Base-by-base conservation (phyloP, 2,888 invertebrate genomes). In the Scrobipalpa atriplicella region DNA sequence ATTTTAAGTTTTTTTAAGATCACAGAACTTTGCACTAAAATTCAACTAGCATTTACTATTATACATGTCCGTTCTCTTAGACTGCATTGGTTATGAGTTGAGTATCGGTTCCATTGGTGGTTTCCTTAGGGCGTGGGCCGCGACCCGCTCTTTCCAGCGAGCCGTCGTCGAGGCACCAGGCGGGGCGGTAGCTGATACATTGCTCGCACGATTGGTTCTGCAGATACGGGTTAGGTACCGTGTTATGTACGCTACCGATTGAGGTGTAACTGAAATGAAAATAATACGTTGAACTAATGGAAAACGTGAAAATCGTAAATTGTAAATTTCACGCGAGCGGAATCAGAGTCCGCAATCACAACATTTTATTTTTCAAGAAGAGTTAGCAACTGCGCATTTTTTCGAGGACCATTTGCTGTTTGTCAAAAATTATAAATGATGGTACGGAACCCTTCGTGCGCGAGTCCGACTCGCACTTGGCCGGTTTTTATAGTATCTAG, bases 201-300 rank as follows among this genome's bases (percentile, higher is more conserved):
- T 87, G 94, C 77, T 83, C 85, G 38, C 70, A 77, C 76, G 94
- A 94, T 16, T 84, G 83, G 71, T 87, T 90, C 51, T 92, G 89
- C 67, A 98, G 88, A 47, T 94, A 91, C 0, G 97, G 96, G 92
- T 99, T 98, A 0, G 95, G 96, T 69, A 94, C 85, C 0, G 98
- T 98, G 84, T 98, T 97, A 52, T 94, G 92, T 68, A 94, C 93
- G 81, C 96, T 96, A 63, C 98, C 99, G 75, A 99, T 93, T 38
- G 98, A 99, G 0, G 98, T 98, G 83, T 96, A 98, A 52, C 96
- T 96, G 85, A 13, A 62, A 62, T 1, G 2, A 56, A 56, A 11
- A 19, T 19, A n/a, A n/a, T n/a, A n/a, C n/a, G n/a, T n/a, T n/a
- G n/a, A n/a, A n/a, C n/a, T n/a, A n/a, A n/a, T n/a, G n/a, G n/a